phyloP scores from a whole-genome alignment of 1,140 invertebrate species.

The Rhopalosiphum maidis region DNA sequence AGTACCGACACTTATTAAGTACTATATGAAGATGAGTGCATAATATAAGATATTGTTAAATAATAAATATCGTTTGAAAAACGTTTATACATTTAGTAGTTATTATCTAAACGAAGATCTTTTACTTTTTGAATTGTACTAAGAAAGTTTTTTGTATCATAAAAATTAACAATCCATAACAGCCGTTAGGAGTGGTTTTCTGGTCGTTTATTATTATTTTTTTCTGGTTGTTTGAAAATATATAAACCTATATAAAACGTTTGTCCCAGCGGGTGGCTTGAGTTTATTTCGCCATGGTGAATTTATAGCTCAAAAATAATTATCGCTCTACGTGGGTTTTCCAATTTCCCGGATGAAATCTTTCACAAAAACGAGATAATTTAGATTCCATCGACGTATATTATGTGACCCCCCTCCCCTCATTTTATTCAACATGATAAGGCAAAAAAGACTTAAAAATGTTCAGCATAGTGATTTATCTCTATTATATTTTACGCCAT shows the following conservation, averaged over 20 bases:
- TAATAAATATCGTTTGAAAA: neutral
- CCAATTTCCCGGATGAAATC: slow-evolving; percentile 57
- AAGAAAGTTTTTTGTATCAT: slow-evolving; percentile 50
- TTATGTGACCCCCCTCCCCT: neutral
- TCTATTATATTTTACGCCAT: neutral
- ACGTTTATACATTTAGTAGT: neutral
- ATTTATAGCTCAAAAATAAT: slow-evolving; percentile 56
- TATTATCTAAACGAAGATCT: neutral
- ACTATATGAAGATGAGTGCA: too few species aligned
- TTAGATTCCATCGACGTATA: slow-evolving; percentile 36
- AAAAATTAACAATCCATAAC: slow-evolving; percentile 57
- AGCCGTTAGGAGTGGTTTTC: slow-evolving; percentile 40
- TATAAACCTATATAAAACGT: slow-evolving; percentile 35
- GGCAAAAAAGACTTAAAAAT: slow-evolving; percentile 39
- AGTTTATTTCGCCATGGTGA: slow-evolving; percentile 36
- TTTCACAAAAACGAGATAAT: slow-evolving; percentile 54
- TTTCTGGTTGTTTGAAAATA: slow-evolving; percentile 18
- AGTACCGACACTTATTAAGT: too few species aligned
- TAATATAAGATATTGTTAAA: too few species aligned
- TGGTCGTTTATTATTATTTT: slow-evolving; percentile 51
- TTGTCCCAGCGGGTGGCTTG: slow-evolving; percentile 38
- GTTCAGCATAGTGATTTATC: slow-evolving; percentile 30
- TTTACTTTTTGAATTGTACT: slow-evolving; percentile 9
- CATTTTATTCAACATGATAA: slow-evolving; percentile 6
- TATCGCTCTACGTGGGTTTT: slow-evolving; percentile 50